phyloP scores from a whole-genome alignment of 2,113 vertebrate genomes.

The Zosterops hypoxanthus region DNA sequence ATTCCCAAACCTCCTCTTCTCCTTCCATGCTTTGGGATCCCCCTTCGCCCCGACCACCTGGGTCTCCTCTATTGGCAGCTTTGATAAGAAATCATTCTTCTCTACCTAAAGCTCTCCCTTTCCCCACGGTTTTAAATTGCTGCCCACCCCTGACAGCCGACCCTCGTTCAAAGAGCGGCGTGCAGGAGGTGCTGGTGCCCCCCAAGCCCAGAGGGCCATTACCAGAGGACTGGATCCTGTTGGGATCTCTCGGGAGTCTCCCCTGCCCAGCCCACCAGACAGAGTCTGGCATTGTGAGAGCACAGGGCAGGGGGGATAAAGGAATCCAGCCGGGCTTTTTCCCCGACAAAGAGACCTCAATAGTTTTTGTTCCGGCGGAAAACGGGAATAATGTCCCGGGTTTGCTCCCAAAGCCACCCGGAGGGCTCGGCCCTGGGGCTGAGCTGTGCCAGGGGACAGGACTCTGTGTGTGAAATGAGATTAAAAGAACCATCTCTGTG shows the following conservation, averaged over 20 bases:
- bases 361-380: constrained; percentile 20
- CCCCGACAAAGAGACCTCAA: constrained; percentile 44
- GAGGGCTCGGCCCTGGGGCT: not conserved
- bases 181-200: constrained; percentile 53
- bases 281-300: constrained; percentile 29
- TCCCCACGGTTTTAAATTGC: constrained; percentile 90
- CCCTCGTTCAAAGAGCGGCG: constrained; percentile 83
- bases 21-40: constrained; percentile 58
- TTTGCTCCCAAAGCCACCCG: not conserved
- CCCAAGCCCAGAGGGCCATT: constrained; percentile 54
- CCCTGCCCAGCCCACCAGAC: constrained; percentile 44
- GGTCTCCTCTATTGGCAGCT: constrained; percentile 81
- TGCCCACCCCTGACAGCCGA: constrained; percentile 81
- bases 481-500: not conserved
- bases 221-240: constrained; percentile 44
- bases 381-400: not conserved
- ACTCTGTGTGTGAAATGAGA: not conserved
- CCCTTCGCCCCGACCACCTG: constrained; percentile 77
- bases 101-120: constrained; percentile 61
- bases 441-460: not conserved
- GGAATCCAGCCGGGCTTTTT: not conserved
- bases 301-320: constrained; percentile 30
- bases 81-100: constrained; percentile 79
- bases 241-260: constrained; percentile 34
- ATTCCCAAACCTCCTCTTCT: constrained; percentile 65